phyloP scores from a whole-genome alignment of 2,888 invertebrate genomes.

The Thera obeliscata region DNA sequence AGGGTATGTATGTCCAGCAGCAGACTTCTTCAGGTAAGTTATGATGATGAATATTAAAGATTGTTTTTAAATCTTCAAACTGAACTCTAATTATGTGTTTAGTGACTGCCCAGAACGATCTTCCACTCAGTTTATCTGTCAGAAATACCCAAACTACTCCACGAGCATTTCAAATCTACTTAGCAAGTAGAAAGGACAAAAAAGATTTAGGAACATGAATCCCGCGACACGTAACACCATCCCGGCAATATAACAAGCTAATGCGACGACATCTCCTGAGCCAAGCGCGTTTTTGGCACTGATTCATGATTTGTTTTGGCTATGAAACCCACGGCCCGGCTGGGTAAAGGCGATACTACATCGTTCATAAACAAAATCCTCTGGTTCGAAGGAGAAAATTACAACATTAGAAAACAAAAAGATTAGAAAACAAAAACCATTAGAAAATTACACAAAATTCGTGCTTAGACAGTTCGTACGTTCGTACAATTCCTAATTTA shows the following conservation, averaged over 20 bases:
- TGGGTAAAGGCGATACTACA: slow-evolving; percentile 39
- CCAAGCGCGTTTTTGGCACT: slow-evolving; percentile 72
- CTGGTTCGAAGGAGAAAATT: not conserved
- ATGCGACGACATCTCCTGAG: slow-evolving; percentile 45
- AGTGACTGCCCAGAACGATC: not conserved
- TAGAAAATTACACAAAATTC: no score
- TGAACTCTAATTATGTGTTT: no score
- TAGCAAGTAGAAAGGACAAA: slow-evolving; percentile 15
- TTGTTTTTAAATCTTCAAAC: no score
- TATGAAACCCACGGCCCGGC: slow-evolving; percentile 59
- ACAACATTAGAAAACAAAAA: no score
- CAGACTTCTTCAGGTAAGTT: no score
- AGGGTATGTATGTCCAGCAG: no score
- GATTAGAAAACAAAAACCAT: no score
- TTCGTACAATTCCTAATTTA: no score
- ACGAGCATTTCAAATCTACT: slow-evolving; percentile 1
- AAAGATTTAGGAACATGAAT: slow-evolving; percentile 37
- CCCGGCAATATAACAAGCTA: slow-evolving; percentile 44
- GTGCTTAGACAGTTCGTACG: no score
- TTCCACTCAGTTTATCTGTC: not conserved
- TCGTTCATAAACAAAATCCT: not conserved
- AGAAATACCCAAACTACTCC: not conserved
- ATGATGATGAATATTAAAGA: no score
- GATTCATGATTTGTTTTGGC: slow-evolving; percentile 83
- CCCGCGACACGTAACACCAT: slow-evolving; percentile 42